Conservation (phyloP, 2,888 invertebrate species). For the Panorpa germanica region DNA sequence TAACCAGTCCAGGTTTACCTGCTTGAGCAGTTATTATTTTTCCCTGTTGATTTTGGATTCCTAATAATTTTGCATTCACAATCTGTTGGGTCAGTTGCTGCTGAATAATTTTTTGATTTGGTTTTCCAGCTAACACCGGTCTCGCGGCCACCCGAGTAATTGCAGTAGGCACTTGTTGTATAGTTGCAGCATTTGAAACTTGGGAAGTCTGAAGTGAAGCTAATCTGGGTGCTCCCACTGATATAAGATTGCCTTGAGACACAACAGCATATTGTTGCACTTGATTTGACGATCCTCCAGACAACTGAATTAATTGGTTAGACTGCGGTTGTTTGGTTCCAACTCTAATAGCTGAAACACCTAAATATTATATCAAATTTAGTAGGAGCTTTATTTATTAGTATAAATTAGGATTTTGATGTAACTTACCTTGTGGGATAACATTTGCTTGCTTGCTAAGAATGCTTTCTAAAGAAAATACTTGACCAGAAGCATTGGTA, state of each 20-base stretch:
- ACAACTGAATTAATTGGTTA: constrained; percentile 30
- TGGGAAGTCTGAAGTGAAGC: constrained; percentile 15
- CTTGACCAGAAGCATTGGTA: constrained; percentile 37
- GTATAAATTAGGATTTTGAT: too few relatives aligned
- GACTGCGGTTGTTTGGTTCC: constrained; percentile 25
- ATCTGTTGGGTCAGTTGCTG: constrained; percentile 23
- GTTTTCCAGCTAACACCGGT: constrained; percentile 10
- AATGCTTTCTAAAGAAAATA: constrained; percentile 22
- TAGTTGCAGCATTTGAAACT: constrained; percentile 15
- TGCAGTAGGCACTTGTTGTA: constrained; percentile 18
- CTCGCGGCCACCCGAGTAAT: constrained; percentile 14
- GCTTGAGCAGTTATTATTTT: too few relatives aligned
- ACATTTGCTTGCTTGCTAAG: constrained; percentile 17
- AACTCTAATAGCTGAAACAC: constrained; percentile 26
- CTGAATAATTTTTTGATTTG: constrained; percentile 6
- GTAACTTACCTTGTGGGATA: too few relatives aligned
- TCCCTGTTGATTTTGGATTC: constrained; percentile 14
- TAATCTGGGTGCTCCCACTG: constrained; percentile 18
- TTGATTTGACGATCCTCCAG: constrained; percentile 22
- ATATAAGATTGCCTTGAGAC: constrained; percentile 27
- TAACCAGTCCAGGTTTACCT: constrained; percentile 13
- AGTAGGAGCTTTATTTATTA: too few relatives aligned
- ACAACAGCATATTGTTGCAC: constrained; percentile 28
- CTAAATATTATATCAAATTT: too few relatives aligned
- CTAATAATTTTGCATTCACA: constrained; percentile 27